Percentiles rank a stretch among this genome's conserved stretches.
Evolutionary conservation across 2,797 vertebrate species (phyloP).

Genomic region (Bradypodion ventrale): DNA sequence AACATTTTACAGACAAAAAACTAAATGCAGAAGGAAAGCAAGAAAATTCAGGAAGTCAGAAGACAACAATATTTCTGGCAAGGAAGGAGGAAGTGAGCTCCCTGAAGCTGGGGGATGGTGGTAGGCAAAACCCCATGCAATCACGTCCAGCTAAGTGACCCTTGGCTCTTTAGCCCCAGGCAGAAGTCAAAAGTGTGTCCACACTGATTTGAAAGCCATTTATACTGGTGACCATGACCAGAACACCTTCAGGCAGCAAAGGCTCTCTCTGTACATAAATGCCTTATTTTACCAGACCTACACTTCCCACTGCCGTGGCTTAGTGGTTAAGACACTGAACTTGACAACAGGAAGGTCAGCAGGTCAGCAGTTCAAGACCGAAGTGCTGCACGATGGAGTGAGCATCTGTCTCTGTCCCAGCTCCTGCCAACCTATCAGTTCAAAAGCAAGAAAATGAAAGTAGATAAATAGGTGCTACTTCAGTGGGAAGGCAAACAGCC

Average conservation of each 20-base stretch:
- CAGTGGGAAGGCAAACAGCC: too few species aligned
- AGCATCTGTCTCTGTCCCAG: too few species aligned
- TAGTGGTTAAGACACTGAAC: too few species aligned
- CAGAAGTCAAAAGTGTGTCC: not conserved
- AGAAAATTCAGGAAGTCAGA: not conserved
- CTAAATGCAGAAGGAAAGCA: not conserved
- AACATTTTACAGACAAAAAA: not conserved
- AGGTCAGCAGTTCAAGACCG: too few species aligned
- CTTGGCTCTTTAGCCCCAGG: not conserved
- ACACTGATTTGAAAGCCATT: not conserved
- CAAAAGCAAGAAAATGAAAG: too few species aligned
- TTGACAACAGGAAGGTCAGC: too few species aligned
- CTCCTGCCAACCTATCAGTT: too few species aligned
- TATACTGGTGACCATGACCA: not conserved
- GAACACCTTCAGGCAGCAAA: not conserved
- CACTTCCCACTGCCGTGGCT: too few species aligned
- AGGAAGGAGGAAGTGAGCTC: not conserved
- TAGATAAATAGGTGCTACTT: too few species aligned
- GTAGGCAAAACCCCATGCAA: not conserved
- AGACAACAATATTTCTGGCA: not conserved
- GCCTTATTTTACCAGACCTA: not conserved
- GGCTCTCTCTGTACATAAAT: not conserved
- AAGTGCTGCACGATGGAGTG: too few species aligned
- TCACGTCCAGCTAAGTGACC: too few species aligned
- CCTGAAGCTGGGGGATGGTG: not conserved